Evolutionary conservation across 2,113 vertebrate genomes (phyloP), one percentile per base, ranked within the genome.

Genomic region (Aramus guarauna): DNA sequence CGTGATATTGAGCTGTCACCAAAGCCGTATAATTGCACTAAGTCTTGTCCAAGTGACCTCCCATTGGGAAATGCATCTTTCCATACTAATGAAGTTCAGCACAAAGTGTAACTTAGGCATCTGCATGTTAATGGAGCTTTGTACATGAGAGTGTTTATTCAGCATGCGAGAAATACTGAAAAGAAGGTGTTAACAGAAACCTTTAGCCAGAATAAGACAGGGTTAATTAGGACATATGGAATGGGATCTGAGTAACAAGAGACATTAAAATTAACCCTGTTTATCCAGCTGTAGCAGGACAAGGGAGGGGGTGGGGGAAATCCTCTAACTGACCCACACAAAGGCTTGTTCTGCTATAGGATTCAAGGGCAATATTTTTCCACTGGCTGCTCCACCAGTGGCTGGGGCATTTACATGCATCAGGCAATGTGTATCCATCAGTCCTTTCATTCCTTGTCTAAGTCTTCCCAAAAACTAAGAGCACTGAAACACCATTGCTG

Each of bases 161-260:
- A 85, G 92, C 76, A 56, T 15, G 26, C 0, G 1, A 71, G 78
- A 73, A 88, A 64, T 74, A 41, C 88, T 72, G 73, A 93, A 86
- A 72, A 37, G 83, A 95, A 95, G 77, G 80, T 95, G 86, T 91
- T 95, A 97, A 95, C 88, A 97, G 94, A 97, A 96, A 96, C 68
- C 83, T 94, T 94, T 95, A 91, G 22, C 83, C 56, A 50, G 79
- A 92, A 69, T 82, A 81, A 68, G 91, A 58, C 56, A 66, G 84
- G 64, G 86, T 92, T 96, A 94, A 97, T 94, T 95, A 82, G 91
- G 84, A 95, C 89, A 82, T 85, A 82, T 76, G 94, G 89, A 94
- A 94, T 45, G 30, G 68, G 73, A 94, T 92, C 52, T 68, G 88
- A 93, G 88, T 67, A 68, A 80, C 68, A 59, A 34, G 94, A 75